phyloP scores from a whole-genome alignment of 2,113 vertebrate genomes.

The Muntiacus reevesi region DNA sequence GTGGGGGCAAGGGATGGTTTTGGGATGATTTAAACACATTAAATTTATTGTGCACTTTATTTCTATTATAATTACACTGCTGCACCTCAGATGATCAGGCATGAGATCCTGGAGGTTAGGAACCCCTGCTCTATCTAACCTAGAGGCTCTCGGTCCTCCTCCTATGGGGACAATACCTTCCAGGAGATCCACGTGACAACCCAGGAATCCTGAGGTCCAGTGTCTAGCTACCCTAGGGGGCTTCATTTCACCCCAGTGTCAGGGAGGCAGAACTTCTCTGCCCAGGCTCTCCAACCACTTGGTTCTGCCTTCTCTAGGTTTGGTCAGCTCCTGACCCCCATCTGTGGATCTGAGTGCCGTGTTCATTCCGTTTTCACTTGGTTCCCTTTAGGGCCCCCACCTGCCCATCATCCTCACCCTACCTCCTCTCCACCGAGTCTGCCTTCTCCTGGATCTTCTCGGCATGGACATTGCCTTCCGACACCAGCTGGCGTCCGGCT shows the following conservation, averaged over 20 bases:
- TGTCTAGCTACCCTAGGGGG: neutral
- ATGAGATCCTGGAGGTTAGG: neutral
- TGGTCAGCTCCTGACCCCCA: neutral
- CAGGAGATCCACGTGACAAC: neutral
- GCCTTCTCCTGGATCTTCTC: conserved; percentile 95
- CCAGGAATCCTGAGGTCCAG: neutral
- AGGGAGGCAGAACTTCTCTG: neutral
- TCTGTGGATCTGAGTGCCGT: neutral
- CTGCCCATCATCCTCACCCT: neutral
- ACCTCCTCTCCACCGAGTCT: conserved; percentile 94
- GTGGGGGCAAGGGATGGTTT: neutral
- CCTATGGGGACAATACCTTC: too few species aligned
- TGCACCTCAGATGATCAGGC: neutral
- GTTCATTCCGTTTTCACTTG: accelerated
- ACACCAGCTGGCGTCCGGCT: conserved; percentile 88
- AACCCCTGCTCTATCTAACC: neutral
- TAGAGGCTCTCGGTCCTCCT: neutral
- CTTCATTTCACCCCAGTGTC: neutral
- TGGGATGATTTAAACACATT: neutral
- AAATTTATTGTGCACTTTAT: neutral
- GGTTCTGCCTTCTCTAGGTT: neutral
- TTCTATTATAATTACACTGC: neutral
- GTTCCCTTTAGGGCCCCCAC: neutral
- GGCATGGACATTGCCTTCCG: conserved; percentile 84
- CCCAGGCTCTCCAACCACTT: neutral